Base-by-base conservation (phyloP, 2,797 vertebrate genomes). In the Sebastes hopkinsi region DNA sequence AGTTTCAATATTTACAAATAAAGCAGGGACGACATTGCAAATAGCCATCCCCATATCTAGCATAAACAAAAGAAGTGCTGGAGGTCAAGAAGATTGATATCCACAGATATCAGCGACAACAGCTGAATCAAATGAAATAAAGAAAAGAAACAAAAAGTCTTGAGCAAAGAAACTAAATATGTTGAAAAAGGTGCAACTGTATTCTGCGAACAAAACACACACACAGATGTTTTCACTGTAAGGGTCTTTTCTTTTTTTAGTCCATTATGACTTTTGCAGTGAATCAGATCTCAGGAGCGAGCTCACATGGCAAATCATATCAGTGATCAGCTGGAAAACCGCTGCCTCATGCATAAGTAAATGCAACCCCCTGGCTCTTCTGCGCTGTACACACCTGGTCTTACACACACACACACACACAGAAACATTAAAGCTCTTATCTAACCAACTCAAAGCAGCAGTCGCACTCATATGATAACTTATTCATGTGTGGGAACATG, bases 281-380 rank as follows among this genome's bases (percentile, higher is more conserved):
- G 75, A 71, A 46, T 72, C n/a, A n/a, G 66, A 72, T 79, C 77
- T 86, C 86, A 18, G 58, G 54, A 61, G 66, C 3, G 30, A 77
- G 81, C 81, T 77, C 73, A 81, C 82, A 67, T 67, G 69, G 72
- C 71, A 88, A 89, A 92, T 90, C 56, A 88, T 78, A 86, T 87
- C 88, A 87, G 85, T 59, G 79, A 92, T 91, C 84, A 88, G 75
- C 90, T 87, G 92, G 78, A 83, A 83, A 87, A 80, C 70, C 6
- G 64, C 84, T 25, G 75, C 67, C 75, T 91, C 88, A 88, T 93
- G 86, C 88, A 94, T 90, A 89, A 92, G 66, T 93, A 85, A 94
- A 84, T 76, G 22, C 81, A 84, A 68, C 72, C 87, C 67, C 27
- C 27, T 80, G 75, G 64, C 79, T 71, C 64, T n/a, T 58, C 30